Conservation (phyloP, 2,797 vertebrate species). For the Crax fasciolata region DNA sequence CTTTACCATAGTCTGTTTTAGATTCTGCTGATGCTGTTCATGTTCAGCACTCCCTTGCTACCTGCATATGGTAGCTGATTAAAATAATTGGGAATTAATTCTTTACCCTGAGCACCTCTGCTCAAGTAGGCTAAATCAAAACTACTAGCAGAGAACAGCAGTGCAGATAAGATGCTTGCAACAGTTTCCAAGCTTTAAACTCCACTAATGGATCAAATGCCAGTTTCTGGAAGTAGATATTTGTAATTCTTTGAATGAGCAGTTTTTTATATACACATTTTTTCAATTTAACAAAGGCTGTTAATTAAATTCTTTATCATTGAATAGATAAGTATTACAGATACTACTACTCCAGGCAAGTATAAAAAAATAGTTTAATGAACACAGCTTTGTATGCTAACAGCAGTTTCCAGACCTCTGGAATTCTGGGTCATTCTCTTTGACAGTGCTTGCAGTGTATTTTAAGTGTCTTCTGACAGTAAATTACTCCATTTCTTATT, state of each 20-base stretch:
- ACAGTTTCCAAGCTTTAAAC: neutral
- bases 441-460: neutral
- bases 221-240: neutral
- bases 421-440: neutral
- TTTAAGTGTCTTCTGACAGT: neutral
- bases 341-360: neutral
- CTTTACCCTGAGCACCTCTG: neutral
- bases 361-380: neutral
- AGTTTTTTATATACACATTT: neutral
- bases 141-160: neutral
- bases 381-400: neutral
- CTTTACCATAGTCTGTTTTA: neutral
- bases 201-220: neutral
- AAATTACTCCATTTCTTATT: neutral
- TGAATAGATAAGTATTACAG: neutral
- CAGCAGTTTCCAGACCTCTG: constrained; percentile 13
- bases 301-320: constrained; percentile 37
- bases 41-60: neutral
- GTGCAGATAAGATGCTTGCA: neutral
- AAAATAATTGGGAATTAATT: neutral
- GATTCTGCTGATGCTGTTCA: neutral
- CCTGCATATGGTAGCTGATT: accelerated
- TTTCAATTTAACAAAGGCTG: constrained; percentile 29
- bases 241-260: neutral
- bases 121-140: neutral